Base-by-base conservation (phyloP, 2,888 invertebrate species). In the Phyto melanocephala region DNA sequence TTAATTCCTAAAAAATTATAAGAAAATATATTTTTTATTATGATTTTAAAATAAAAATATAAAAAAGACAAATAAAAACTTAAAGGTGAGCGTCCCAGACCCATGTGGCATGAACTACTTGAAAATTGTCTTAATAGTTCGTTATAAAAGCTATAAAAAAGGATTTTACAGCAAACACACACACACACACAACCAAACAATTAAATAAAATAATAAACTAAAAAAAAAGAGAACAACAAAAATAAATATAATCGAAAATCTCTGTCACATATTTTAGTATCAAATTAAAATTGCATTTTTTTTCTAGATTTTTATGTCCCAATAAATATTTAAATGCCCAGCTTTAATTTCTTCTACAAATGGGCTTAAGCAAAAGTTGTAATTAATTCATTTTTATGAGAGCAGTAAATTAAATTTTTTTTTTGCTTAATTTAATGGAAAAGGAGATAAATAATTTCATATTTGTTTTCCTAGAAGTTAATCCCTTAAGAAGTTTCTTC, bases 231-330 rank as follows among this genome's bases (percentile, higher is more conserved):
- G 0, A 17, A 58, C 13, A 37, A 0, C n/a, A 70, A 80, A 50
- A 74, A n/a, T 47, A 71, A 67, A 63, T 63, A 52, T 68, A 76
- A 76, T 68, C 76, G 76, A 68, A 60, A 62, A 77, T 79, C 75
- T 79, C 75, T 82, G 82, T 79, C 82, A 75, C 75, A 20, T 82
- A 82, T 82, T 85, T 85, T 85, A 85, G 85, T 78, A 85, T 85
- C 85, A 85, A 83, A 85, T 85, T 85, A 85, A 85, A 85, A 83
- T 75, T 81, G 80, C 84, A 75, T 83, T 85, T 81, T n/a, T n/a
- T 58, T 75, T 28, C 47, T 60, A 17, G 84, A 84, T 84, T 84
- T 84, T 85, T 80, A 85, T 84, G 81, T 80, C 79, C 72, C 79
- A 71, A 84, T 84, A 84, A 84, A 81, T 80, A 80, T 81, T 84